These are phyloP conservation scores for Rhinoptilus africanus DNA, from an alignment of 2,113 vertebrate genomes.

Conservation along the genomic window DNA sequence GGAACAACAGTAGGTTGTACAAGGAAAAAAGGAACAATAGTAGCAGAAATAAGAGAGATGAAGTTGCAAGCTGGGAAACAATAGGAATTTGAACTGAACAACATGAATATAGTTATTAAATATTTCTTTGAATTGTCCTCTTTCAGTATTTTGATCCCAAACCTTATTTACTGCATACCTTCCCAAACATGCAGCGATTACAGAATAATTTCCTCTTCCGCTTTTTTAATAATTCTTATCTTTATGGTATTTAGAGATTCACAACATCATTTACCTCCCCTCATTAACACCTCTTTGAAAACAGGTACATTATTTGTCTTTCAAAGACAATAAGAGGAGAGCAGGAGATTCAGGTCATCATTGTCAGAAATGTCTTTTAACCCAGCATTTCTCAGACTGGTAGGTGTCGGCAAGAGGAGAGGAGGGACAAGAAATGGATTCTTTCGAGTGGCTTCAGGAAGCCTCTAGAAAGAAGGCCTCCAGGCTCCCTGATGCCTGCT, in stretches of 20 bases:
- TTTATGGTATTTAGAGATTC: not conserved
- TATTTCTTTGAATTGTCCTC: not conserved
- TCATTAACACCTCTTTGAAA: not conserved
- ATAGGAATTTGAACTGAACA: not conserved
- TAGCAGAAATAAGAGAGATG: not conserved
- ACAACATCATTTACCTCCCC: not conserved
- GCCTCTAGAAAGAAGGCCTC: slow-evolving; percentile 10
- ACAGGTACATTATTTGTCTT: not conserved
- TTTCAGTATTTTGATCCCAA: not conserved
- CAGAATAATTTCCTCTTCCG: not conserved
- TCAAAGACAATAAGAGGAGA: not conserved
- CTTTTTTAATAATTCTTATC: not conserved
- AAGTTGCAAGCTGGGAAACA: not conserved
- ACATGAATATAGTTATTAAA: not conserved
- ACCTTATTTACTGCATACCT: not conserved
- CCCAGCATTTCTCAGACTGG: not conserved
- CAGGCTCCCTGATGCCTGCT: fast-evolving
- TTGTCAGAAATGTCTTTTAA: not conserved
- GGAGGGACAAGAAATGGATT: not conserved
- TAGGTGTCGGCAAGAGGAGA: not conserved
- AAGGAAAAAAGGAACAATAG: not conserved
- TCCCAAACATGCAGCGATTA: not conserved
- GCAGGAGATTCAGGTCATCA: not conserved
- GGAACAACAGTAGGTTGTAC: not conserved
- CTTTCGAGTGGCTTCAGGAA: not conserved